Percentiles rank a stretch among this genome's conserved stretches.
Conservation (phyloP, 2,113 vertebrate genomes). For the Narcine bancroftii region DNA sequence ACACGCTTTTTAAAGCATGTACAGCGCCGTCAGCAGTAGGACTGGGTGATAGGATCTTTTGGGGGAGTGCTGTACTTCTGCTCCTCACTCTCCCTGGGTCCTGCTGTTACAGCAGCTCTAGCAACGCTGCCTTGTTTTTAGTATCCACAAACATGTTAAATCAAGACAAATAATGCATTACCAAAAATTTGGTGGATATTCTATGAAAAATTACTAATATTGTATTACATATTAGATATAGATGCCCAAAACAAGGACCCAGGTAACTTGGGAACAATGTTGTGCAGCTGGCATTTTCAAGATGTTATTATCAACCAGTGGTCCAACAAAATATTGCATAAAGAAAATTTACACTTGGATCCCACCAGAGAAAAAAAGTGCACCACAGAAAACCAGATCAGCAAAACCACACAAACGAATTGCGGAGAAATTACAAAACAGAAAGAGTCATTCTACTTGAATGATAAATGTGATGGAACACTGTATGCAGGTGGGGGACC, state of each 20-base stretch:
- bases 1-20: no score
- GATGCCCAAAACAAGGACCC: no score
- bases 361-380: neutral
- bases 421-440: neutral
- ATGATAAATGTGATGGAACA: neutral
- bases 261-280: neutral
- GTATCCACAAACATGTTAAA: neutral
- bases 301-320: neutral
- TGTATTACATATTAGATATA: no score
- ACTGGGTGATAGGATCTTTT: no score
- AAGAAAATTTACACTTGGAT: neutral
- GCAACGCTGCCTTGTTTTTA: no score
- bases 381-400: neutral
- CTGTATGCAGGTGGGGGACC: no score
- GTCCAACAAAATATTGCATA: neutral
- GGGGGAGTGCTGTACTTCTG: no score
- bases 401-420: neutral
- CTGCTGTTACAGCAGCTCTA: no score
- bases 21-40: no score
- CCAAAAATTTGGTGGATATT: neutral
- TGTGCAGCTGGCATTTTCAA: neutral
- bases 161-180: neutral
- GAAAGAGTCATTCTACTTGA: neutral
- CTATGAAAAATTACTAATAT: neutral
- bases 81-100: no score